phyloP scores from a whole-genome alignment of 2,797 vertebrate genomes.

The Mallotus villosus region DNA sequence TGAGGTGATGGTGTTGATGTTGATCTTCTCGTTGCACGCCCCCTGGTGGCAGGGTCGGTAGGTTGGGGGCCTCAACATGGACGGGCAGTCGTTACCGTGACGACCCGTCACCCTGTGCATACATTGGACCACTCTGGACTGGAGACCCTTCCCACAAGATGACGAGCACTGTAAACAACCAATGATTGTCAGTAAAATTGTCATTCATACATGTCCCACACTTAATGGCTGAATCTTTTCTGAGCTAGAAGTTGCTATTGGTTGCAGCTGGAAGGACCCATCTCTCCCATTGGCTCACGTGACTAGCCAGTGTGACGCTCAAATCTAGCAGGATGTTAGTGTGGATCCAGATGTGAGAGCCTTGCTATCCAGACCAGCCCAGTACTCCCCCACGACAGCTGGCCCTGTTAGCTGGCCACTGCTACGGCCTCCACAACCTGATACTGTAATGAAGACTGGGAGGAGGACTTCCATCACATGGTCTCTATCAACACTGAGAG shows the following conservation, averaged over 20 bases:
- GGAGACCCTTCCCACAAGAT: conserved; percentile 91
- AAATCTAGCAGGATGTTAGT: too few relatives aligned
- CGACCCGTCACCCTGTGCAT: conserved; percentile 96
- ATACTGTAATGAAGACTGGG: not conserved
- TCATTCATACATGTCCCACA: too few relatives aligned
- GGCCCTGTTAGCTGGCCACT: not conserved
- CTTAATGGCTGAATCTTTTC: too few relatives aligned
- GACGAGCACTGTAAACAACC: conserved; percentile 85
- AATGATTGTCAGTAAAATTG: not conserved
- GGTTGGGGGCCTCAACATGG: conserved; percentile 80
- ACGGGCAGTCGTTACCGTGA: conserved; percentile 87
- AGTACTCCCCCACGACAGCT: too few relatives aligned
- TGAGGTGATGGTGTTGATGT: conserved; percentile 94
- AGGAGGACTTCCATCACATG: not conserved
- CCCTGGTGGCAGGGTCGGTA: conserved; percentile 91
- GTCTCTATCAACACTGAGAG: conserved; percentile 10
- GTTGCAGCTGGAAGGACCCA: too few relatives aligned
- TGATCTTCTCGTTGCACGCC: conserved; percentile 86
- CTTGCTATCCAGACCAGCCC: too few relatives aligned
- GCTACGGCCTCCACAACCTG: not conserved
- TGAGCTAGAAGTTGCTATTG: too few relatives aligned
- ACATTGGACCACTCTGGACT: conserved; percentile 95
- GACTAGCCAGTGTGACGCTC: too few relatives aligned
- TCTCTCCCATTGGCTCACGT: too few relatives aligned
- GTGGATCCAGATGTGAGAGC: too few relatives aligned